Percentiles rank a stretch among this genome's conserved stretches.
These are phyloP conservation scores for Drosophila sucinea DNA, from an alignment of 1,140 invertebrate species.

Conservation along the genomic window DNA sequence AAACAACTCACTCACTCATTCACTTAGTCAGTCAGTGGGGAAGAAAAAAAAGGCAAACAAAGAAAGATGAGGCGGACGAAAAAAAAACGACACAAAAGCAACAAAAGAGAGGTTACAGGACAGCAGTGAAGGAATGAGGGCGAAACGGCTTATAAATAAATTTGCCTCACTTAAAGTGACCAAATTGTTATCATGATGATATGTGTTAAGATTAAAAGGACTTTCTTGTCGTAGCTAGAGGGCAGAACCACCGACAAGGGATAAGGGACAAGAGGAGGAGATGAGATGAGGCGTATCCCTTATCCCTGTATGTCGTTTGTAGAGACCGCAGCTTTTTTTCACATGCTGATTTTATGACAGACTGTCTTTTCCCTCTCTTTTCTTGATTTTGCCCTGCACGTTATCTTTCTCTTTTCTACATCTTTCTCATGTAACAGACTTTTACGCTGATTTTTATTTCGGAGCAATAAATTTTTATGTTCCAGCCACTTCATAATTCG, in stretches of 20 bases:
- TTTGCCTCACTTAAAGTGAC: slow-evolving; percentile 83
- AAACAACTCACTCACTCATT: slow-evolving; percentile 42
- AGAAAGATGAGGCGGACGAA: neutral
- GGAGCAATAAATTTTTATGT: slow-evolving; percentile 83
- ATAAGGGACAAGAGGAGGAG: neutral
- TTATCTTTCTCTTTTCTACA: slow-evolving; percentile 11
- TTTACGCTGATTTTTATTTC: slow-evolving; percentile 81
- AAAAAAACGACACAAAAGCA: slow-evolving; percentile 32
- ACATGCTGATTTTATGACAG: slow-evolving; percentile 76
- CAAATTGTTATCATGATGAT: slow-evolving; percentile 83
- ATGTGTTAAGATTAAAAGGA: slow-evolving; percentile 83
- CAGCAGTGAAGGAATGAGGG: neutral
- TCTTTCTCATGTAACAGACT: slow-evolving; percentile 50
- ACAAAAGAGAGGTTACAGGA: slow-evolving; percentile 34
- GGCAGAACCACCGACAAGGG: slow-evolving; percentile 35
- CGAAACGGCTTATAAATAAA: slow-evolving; percentile 80
- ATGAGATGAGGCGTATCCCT: slow-evolving; percentile 10
- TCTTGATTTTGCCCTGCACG: neutral
- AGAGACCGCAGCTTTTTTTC: slow-evolving; percentile 65
- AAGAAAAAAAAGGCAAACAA: slow-evolving; percentile 36
- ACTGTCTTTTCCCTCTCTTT: slow-evolving; percentile 15
- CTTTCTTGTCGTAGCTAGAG: slow-evolving; percentile 73
- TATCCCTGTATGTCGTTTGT: slow-evolving; percentile 25
- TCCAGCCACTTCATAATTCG: slow-evolving; percentile 82
- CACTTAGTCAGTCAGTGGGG: slow-evolving; percentile 21